Evolutionary conservation across 30 jellyfish, hydroid and myxozoan species (phyloP).

Genomic region (Mastigias papua): DNA sequence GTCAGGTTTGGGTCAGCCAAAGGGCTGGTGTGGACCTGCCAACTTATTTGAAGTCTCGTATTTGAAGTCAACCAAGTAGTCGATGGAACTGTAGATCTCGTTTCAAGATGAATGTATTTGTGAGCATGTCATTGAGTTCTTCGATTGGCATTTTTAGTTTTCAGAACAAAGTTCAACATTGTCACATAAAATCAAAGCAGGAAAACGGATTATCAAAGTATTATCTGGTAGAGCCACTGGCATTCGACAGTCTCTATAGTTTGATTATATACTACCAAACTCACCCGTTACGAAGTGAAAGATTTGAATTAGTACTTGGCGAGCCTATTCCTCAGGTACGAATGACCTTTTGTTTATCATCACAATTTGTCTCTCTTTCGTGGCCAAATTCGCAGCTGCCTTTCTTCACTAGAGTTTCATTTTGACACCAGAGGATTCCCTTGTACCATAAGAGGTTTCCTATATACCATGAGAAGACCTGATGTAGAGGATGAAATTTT

Average conservation of each 20-base stretch:
- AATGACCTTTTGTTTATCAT: neutral
- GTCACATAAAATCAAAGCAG: conserved; percentile 92
- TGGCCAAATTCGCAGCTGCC: neutral
- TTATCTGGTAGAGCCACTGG: conserved; percentile 85
- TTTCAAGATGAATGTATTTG: too few species aligned
- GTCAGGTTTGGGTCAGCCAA: too few species aligned
- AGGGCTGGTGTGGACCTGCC: too few species aligned
- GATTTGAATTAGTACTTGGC: conserved; percentile 80
- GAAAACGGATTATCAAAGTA: conserved; percentile 87
- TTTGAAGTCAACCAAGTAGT: too few species aligned
- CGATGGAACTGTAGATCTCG: too few species aligned
- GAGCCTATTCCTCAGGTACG: conserved; percentile 98
- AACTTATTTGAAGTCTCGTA: too few species aligned
- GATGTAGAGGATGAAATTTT: too few species aligned
- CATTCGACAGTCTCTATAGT: conserved; percentile 90
- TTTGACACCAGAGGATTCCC: too few species aligned
- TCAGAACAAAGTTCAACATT: conserved; percentile 89
- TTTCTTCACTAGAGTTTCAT: too few species aligned
- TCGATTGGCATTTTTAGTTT: neutral
- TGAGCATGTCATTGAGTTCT: neutral
- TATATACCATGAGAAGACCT: too few species aligned
- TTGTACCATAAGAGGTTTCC: too few species aligned
- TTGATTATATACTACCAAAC: conserved; percentile 84
- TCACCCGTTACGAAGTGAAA: conserved; percentile 87
- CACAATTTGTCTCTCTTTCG: neutral